Conservation (phyloP, 2,797 vertebrate genomes). For the Caiman crocodilus region DNA sequence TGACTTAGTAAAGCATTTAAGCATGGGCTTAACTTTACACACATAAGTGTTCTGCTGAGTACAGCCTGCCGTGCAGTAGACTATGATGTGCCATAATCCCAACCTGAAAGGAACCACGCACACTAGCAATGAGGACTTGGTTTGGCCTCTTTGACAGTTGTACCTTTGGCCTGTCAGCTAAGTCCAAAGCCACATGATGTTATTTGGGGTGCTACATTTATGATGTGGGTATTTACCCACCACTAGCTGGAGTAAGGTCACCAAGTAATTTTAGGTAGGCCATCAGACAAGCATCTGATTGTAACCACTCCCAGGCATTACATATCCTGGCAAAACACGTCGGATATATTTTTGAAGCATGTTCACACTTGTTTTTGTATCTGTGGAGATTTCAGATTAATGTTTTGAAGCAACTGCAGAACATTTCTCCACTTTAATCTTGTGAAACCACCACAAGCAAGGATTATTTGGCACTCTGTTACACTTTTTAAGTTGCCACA, state of each 20-base stretch:
- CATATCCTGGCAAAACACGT: background rate
- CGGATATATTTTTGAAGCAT: background rate
- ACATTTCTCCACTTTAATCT: background rate
- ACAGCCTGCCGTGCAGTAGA: too few relatives aligned
- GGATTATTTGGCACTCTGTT: background rate
- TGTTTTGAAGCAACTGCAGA: background rate
- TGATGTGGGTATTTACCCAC: background rate
- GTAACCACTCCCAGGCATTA: background rate
- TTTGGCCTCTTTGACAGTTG: background rate
- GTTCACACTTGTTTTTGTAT: background rate
- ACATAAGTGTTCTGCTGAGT: background rate
- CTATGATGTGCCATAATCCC: background rate
- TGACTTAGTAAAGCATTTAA: background rate
- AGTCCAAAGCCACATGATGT: slow-evolving; percentile 1
- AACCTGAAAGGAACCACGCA: background rate
- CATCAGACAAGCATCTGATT: background rate
- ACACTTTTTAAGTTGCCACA: background rate
- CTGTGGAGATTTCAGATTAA: background rate
- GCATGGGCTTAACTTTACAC: background rate
- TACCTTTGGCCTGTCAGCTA: slow-evolving; percentile 41
- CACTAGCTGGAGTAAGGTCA: background rate
- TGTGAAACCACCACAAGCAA: background rate
- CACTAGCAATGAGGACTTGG: background rate
- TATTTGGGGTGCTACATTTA: background rate
- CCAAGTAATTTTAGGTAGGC: background rate